phyloP scores from a whole-genome alignment of 2,113 vertebrate species.

The Cyprinodon tularosa region DNA sequence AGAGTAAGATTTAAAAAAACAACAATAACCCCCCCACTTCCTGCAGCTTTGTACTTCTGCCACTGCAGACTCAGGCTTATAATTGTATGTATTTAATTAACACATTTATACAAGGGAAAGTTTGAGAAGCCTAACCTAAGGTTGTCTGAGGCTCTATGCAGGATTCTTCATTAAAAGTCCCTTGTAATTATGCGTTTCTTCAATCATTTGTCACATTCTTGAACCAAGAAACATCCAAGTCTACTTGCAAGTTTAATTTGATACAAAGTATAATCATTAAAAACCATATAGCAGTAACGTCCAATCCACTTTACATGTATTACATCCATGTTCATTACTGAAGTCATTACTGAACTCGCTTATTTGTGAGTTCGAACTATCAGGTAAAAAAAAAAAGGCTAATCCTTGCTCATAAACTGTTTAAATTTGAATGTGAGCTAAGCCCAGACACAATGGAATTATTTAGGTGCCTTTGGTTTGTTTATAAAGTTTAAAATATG shows the following conservation, averaged over 20 bases:
- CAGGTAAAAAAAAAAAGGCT: no score
- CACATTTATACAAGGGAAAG: background rate
- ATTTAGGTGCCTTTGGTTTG: no score
- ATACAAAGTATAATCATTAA: background rate
- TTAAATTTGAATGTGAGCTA: background rate
- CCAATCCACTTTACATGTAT: no score
- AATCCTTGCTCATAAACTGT: no score
- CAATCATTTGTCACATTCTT: background rate
- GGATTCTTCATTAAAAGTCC: background rate
- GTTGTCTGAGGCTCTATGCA: background rate
- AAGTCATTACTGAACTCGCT: no score
- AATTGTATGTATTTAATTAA: background rate
- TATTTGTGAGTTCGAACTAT: no score
- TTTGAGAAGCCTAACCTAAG: background rate
- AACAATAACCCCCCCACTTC: conserved; percentile 6
- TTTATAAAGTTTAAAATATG: no score
- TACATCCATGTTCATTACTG: no score
- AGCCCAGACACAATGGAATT: background rate
- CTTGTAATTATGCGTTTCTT: background rate
- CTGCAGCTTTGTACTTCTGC: conserved; percentile 19
- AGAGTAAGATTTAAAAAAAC: conserved; percentile 54
- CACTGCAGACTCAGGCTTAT: conserved; percentile 10
- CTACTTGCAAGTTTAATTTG: background rate
- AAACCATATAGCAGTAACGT: no score
- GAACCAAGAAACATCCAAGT: background rate